A percentile compares a stretch with the other conserved stretches of the same genome.
phyloP scores from a whole-genome alignment of 2,113 vertebrate genomes.

The Mustela lutreola region DNA sequence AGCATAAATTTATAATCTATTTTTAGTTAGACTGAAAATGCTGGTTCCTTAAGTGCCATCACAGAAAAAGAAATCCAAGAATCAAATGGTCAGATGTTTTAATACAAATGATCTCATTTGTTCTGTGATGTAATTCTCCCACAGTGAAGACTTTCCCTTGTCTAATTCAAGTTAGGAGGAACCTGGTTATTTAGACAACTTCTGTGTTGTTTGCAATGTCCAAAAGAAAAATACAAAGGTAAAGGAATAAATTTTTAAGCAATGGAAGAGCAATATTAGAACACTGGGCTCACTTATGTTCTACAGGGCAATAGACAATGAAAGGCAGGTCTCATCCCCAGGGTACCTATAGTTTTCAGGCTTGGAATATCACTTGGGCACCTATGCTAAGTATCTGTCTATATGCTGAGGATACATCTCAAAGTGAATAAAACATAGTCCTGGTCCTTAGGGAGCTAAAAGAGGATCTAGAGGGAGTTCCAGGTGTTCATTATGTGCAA shows the following conservation, averaged over 20 bases:
- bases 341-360: background rate
- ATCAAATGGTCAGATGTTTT: slow-evolving; percentile 46
- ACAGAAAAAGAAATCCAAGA: background rate
- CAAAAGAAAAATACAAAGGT: background rate
- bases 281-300: background rate
- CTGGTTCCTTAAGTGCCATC: background rate
- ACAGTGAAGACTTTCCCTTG: background rate
- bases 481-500: background rate
- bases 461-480: background rate
- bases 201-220: background rate
- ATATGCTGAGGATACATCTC: background rate
- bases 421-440: background rate
- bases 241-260: slow-evolving; percentile 38
- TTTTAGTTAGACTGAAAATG: slow-evolving; percentile 47
- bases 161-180: background rate
- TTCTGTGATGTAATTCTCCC: slow-evolving; percentile 10
- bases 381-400: background rate
- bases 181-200: slow-evolving; percentile 13
- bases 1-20: slow-evolving; percentile 20
- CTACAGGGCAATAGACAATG: background rate
- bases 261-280: slow-evolving; percentile 42
- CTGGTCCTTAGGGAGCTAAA: background rate
- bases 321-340: background rate
- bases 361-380: background rate
- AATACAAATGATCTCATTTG: background rate